A percentile compares a stretch with the other conserved stretches of the same genome.
Evolutionary conservation across 1,140 invertebrate species (phyloP).

Genomic region (Heliconius himera): DNA sequence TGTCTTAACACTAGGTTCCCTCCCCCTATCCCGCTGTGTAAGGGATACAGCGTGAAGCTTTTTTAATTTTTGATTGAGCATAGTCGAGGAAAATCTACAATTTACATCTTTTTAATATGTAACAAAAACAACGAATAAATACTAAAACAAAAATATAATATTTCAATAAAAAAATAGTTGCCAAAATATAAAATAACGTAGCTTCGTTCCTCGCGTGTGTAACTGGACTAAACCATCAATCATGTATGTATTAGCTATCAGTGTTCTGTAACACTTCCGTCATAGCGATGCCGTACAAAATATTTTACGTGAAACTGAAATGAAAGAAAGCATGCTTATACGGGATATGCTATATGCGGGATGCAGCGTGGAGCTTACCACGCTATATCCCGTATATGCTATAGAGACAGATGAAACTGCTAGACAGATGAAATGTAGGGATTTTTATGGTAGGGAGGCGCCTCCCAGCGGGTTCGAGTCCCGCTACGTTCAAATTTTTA

Average conservation of each 20-base stretch:
- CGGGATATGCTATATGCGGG: too few species aligned
- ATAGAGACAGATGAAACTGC: too few species aligned
- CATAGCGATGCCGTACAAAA: neutral
- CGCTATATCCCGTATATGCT: neutral
- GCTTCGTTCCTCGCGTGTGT: neutral
- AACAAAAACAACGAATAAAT: neutral
- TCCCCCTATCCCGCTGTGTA: too few species aligned
- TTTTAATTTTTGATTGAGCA: too few species aligned
- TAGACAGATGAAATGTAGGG: neutral
- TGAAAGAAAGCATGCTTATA: too few species aligned
- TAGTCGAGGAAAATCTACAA: too few species aligned
- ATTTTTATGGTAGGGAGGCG: too few species aligned
- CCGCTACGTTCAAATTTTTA: too few species aligned
- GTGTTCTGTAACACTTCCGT: neutral
- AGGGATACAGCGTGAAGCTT: neutral
- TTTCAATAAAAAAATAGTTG: neutral
- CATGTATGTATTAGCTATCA: slow-evolving; percentile 9
- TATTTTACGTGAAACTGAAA: neutral
- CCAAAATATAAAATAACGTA: neutral
- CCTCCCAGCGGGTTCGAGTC: too few species aligned
- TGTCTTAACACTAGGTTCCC: too few species aligned
- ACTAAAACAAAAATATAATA: neutral
- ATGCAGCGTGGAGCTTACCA: too few species aligned
- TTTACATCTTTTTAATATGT: too few species aligned
- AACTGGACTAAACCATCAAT: slow-evolving; percentile 8